phyloP scores from a whole-genome alignment of 30 jellyfish, hydroid and myxozoan species.

The Pseudorhiza aurosa region DNA sequence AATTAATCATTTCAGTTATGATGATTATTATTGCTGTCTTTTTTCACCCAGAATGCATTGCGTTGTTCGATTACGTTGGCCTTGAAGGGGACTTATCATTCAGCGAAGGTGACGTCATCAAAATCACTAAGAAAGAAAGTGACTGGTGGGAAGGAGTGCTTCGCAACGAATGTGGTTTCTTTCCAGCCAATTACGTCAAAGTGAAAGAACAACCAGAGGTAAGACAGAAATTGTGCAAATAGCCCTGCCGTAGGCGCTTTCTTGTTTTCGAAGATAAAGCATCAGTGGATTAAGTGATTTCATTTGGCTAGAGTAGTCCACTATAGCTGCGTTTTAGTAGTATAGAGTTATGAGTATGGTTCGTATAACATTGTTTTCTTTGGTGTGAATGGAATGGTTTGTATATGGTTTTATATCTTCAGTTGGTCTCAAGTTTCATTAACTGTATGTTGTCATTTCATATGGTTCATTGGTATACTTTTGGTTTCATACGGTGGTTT shows the following conservation, averaged over 20 bases:
- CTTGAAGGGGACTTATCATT: slow-evolving; percentile 92
- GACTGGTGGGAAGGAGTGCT: slow-evolving; percentile 99
- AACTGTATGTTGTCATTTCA: no score
- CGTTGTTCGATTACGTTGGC: slow-evolving; percentile 94
- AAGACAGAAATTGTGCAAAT: no score
- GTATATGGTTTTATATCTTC: no score
- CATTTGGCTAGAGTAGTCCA: background rate
- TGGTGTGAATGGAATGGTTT: no score
- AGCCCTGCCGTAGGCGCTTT: background rate
- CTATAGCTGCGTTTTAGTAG: no score
- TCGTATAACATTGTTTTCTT: no score
- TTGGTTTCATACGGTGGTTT: no score
- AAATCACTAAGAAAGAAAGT: slow-evolving; percentile 76
- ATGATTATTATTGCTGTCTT: no score
- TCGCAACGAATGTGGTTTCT: slow-evolving; percentile 84
- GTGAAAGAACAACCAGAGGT: slow-evolving; percentile 83
- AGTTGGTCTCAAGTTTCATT: no score
- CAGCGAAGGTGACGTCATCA: slow-evolving; percentile 93
- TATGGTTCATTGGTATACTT: no score
- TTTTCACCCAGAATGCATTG: slow-evolving; percentile 81
- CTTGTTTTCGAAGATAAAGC: background rate
- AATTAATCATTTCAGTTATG: no score
- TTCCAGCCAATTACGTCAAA: slow-evolving; percentile 97
- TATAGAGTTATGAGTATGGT: no score
- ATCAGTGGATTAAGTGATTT: background rate